Conservation (phyloP, 2,888 invertebrate genomes). For the Acleris cristana region DNA sequence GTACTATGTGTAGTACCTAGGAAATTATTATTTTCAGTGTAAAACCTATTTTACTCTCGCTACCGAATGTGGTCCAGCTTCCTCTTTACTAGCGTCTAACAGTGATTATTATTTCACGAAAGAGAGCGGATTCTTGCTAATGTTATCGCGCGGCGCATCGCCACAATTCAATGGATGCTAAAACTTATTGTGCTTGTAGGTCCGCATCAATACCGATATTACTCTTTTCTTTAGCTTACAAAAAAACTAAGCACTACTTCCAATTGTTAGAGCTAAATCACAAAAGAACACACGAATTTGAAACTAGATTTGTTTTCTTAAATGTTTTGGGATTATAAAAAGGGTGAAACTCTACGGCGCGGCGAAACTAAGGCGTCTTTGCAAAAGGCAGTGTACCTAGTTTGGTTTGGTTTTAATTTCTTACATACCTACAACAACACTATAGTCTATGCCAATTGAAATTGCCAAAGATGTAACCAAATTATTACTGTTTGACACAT, state of each 20-base stretch:
- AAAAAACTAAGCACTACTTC: background rate
- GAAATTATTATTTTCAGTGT: no score
- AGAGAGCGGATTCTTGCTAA: constrained; percentile 62
- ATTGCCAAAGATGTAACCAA: no score
- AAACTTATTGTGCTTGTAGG: constrained; percentile 48
- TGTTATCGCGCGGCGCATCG: constrained; percentile 60
- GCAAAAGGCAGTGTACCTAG: no score
- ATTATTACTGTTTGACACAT: no score
- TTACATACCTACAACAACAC: no score
- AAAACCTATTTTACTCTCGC: background rate
- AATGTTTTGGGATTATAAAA: no score
- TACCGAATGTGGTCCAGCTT: constrained; percentile 36
- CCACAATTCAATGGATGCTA: constrained; percentile 59
- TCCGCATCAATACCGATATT: constrained; percentile 20
- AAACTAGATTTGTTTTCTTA: no score
- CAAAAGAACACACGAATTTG: background rate
- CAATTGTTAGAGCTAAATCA: background rate
- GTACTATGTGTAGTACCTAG: no score
- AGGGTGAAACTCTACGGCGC: no score
- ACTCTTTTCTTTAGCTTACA: constrained; percentile 21
- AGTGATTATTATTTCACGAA: constrained; percentile 53
- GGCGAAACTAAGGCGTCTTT: no score
- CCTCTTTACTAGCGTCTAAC: constrained; percentile 47
- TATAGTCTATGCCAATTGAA: no score
- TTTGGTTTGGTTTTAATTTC: no score